Evolutionary conservation across 2,888 invertebrate species (phyloP).

Genomic region (Calliopum simillimum): DNA sequence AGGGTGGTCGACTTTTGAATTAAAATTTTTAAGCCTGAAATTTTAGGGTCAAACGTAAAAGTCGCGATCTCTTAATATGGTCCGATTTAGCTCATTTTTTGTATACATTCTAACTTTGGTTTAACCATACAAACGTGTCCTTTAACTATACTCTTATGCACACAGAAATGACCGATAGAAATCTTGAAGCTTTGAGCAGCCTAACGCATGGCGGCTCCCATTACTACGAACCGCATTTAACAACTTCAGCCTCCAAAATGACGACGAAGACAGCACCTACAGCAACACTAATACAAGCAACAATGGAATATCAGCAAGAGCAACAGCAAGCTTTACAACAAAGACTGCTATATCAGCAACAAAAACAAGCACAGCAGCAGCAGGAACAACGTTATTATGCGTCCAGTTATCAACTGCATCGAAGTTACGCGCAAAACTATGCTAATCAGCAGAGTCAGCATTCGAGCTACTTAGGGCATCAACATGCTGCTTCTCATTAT

Average conservation of each 20-base stretch:
- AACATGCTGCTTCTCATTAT: too few relatives aligned
- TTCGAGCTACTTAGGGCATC: too few relatives aligned
- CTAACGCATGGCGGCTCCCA: conserved; percentile 15
- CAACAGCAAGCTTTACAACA: conserved; percentile 13
- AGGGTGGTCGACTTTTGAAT: too few relatives aligned
- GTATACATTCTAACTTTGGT: too few relatives aligned
- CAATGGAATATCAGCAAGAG: conserved; percentile 3
- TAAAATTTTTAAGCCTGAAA: too few relatives aligned
- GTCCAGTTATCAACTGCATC: too few relatives aligned
- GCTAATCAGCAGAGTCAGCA: too few relatives aligned
- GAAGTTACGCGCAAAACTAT: too few relatives aligned
- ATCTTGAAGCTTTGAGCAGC: conserved; percentile 29
- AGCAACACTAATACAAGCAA: background rate
- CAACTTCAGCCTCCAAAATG: background rate
- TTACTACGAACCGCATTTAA: background rate
- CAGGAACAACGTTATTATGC: conserved; percentile 6
- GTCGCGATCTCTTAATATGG: too few relatives aligned
- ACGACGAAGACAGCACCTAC: background rate
- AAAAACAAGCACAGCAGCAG: conserved; percentile 17
- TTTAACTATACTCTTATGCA: background rate
- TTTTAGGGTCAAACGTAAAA: too few relatives aligned
- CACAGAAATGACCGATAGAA: conserved; percentile 32
- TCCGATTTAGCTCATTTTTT: too few relatives aligned
- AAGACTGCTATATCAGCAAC: background rate
- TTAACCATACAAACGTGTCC: too few relatives aligned